Conservation (phyloP, 1,140 invertebrate species). For the Chrysoperla carnea region DNA sequence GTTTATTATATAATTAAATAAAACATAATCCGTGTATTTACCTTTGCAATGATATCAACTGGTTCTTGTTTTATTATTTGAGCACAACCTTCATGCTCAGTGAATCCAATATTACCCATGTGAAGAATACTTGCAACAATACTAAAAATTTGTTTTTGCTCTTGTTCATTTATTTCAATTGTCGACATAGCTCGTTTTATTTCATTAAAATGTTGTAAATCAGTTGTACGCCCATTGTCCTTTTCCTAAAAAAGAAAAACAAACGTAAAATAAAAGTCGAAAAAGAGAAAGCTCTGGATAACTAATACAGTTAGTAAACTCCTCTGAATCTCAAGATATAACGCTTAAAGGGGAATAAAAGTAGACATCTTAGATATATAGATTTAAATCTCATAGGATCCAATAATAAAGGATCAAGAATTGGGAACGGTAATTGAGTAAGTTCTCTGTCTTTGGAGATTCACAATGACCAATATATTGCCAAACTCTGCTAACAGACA, state of each 20-base stretch:
- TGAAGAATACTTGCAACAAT: conserved; percentile 65
- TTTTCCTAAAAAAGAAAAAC: conserved; percentile 14
- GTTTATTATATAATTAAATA: not conserved
- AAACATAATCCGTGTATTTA: conserved; percentile 12
- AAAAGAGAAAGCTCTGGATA: not conserved
- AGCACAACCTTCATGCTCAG: conserved; percentile 44
- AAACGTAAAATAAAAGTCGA: not conserved
- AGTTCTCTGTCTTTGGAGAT: no score
- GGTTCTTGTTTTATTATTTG: conserved; percentile 38
- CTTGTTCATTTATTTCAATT: conserved; percentile 42
- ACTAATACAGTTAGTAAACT: not conserved
- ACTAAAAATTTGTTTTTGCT: conserved; percentile 56
- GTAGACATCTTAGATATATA: no score
- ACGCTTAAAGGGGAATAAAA: no score
- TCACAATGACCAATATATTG: no score
- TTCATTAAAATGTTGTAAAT: conserved; percentile 41
- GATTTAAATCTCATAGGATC: no score
- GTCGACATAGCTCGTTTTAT: conserved; percentile 48
- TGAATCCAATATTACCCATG: conserved; percentile 57
- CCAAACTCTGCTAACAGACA: no score
- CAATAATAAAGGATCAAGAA: no score
- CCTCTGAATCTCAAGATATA: no score
- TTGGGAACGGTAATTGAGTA: no score
- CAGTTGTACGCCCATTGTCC: conserved; percentile 28
- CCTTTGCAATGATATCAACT: conserved; percentile 34